These are phyloP conservation scores for Cerastis leucographa DNA, from an alignment of 2,888 invertebrate genomes.

Conservation along the genomic window DNA sequence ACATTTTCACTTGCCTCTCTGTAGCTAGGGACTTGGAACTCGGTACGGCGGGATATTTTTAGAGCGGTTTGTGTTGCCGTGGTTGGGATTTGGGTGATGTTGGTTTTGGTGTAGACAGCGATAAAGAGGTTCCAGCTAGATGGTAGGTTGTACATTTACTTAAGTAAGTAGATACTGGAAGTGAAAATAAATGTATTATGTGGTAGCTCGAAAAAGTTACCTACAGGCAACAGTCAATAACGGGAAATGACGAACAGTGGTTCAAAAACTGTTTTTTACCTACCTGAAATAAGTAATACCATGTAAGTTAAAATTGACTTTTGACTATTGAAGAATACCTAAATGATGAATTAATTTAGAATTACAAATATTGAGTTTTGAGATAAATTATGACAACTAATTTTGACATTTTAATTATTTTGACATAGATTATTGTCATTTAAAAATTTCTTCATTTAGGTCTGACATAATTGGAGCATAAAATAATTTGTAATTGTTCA, in stretches of 20 bases:
- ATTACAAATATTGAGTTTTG: too few relatives aligned
- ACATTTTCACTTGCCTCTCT: slow-evolving; percentile 49
- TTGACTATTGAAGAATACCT: too few relatives aligned
- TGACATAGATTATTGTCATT: too few relatives aligned
- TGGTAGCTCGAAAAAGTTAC: neutral
- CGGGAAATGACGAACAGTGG: neutral
- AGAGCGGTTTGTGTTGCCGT: slow-evolving; percentile 1
- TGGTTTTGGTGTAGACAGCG: neutral
- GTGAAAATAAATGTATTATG: neutral
- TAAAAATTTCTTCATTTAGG: too few relatives aligned
- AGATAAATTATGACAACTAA: too few relatives aligned
- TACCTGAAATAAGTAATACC: neutral
- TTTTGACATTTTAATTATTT: too few relatives aligned
- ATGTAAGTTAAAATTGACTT: neutral
- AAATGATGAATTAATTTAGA: too few relatives aligned
- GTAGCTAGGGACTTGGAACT: slow-evolving; percentile 1
- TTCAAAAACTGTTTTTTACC: neutral
- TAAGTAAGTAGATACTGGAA: neutral
- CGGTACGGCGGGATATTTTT: slow-evolving; percentile 12
- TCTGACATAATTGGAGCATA: too few relatives aligned
- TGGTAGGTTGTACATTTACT: neutral
- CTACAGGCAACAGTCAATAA: neutral
- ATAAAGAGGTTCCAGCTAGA: neutral
- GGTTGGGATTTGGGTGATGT: neutral
- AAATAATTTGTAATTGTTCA: too few relatives aligned